Conservation (phyloP, 2,888 invertebrate genomes). For the Hyles lineata region DNA sequence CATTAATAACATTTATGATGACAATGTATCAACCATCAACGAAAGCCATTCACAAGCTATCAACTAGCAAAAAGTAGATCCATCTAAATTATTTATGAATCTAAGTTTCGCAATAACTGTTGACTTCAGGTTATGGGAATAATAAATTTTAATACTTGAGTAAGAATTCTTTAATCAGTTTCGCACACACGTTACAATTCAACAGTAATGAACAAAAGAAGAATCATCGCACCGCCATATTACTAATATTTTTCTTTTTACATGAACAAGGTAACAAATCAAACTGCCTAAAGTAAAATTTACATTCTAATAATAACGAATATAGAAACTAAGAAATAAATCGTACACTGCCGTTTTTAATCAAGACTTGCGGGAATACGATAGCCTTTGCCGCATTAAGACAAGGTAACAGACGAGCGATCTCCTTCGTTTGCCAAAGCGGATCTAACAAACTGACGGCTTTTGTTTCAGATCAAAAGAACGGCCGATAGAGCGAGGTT, state of each 20-base stretch:
- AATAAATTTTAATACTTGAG: no score
- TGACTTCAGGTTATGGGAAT: no score
- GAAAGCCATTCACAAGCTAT: constrained; percentile 3
- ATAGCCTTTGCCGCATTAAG: neutral
- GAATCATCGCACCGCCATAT: no score
- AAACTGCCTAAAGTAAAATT: no score
- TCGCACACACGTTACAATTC: no score
- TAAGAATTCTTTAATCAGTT: no score
- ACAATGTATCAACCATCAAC: constrained; percentile 11
- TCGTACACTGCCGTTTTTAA: no score
- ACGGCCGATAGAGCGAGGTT: constrained; percentile 31
- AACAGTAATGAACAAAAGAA: no score
- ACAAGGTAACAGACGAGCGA: neutral
- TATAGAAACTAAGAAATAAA: neutral
- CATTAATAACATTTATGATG: constrained; percentile 16
- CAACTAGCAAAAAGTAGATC: neutral
- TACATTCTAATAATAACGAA: no score
- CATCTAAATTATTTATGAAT: neutral
- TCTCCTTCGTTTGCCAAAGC: constrained; percentile 11
- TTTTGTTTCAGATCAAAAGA: constrained; percentile 35
- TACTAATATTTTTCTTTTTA: no score
- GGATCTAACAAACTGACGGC: constrained; percentile 33
- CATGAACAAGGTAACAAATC: no score
- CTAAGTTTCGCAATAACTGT: neutral
- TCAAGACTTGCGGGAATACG: neutral